Evolutionary conservation across 2,888 invertebrate genomes (phyloP).

Genomic region (Tetranychus piercei): DNA sequence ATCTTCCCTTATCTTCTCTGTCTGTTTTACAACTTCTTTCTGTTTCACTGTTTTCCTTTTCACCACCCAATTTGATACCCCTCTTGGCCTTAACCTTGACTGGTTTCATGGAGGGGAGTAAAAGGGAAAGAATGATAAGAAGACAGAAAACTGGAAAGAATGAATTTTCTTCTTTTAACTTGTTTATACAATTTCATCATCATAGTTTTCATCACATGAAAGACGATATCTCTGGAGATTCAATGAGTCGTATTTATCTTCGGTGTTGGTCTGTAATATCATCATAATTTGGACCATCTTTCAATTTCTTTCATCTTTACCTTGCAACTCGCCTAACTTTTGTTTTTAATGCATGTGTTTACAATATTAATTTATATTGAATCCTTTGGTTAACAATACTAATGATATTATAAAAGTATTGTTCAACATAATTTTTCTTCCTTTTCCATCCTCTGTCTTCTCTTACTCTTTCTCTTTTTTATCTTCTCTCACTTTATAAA

Average conservation of each 20-base stretch:
- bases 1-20: no score
- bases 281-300: no score
- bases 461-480: neutral
- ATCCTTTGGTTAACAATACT: no score
- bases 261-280: neutral
- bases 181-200: neutral
- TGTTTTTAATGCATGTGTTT: no score
- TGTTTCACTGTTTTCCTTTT: neutral
- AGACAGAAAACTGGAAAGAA: neutral
- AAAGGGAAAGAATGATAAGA: constrained; percentile 2
- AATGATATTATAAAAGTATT: no score
- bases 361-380: no score
- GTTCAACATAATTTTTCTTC: neutral
- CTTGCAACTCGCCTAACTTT: no score
- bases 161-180: neutral
- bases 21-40: neutral
- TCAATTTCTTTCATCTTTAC: no score
- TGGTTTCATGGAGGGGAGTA: neutral
- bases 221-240: neutral
- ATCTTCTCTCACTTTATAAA: neutral
- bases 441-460: neutral
- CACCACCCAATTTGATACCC: neutral
- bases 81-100: neutral
- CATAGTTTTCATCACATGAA: neutral
- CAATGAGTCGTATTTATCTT: no score